Conservation (phyloP, 2,113 vertebrate genomes). For the Labeo catla region DNA sequence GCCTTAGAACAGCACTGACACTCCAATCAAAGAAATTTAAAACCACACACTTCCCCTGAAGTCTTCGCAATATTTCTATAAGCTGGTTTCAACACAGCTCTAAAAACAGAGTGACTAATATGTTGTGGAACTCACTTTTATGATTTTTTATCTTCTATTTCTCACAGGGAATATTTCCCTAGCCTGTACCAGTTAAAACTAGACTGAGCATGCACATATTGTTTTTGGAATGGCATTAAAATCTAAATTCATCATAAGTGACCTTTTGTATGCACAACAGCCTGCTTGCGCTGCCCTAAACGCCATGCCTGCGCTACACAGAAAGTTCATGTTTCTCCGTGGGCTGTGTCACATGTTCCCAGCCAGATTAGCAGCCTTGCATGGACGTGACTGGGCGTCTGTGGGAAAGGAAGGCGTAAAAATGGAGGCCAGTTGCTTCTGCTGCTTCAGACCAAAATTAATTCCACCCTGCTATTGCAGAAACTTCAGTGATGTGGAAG, state of each 20-base stretch:
- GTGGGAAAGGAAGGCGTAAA: conserved; percentile 40
- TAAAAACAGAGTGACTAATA: neutral
- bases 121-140: neutral
- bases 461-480: neutral
- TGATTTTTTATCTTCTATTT: neutral
- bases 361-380: conserved; percentile 68
- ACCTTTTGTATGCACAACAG: conserved; percentile 40
- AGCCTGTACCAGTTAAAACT: neutral
- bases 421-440: conserved; percentile 25
- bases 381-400: conserved; percentile 62
- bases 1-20: conserved; percentile 23
- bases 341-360: conserved; percentile 64
- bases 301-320: conserved; percentile 60
- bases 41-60: conserved; percentile 18
- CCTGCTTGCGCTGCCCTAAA: conserved; percentile 57
- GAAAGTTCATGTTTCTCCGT: conserved; percentile 68
- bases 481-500: neutral
- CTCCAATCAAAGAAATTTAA: conserved; percentile 31
- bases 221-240: conserved; percentile 50
- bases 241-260: conserved; percentile 62
- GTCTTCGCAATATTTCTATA: neutral
- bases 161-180: neutral
- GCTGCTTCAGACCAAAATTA: neutral
- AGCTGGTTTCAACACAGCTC: neutral
- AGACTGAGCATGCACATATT: neutral